Conservation (phyloP, 2,113 vertebrate genomes). For the Pteronura brasiliensis region DNA sequence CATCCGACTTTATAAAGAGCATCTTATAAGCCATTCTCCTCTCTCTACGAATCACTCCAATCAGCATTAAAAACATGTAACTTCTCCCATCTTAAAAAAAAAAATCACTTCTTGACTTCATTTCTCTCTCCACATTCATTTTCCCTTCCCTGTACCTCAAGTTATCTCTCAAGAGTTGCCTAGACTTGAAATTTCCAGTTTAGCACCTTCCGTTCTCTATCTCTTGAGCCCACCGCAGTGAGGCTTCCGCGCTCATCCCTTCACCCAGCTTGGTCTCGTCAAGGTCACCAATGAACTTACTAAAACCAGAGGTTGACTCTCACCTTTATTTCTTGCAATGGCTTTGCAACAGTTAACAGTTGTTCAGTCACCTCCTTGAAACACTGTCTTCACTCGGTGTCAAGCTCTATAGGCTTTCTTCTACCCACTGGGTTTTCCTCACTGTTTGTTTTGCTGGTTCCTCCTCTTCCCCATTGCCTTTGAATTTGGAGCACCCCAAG, state of each 20-base stretch:
- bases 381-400: neutral
- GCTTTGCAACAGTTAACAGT: neutral
- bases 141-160: neutral
- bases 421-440: neutral
- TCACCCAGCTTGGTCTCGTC: neutral
- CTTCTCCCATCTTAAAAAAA: neutral
- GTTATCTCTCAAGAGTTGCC: neutral
- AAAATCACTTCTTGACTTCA: neutral
- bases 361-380: neutral
- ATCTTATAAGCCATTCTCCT: neutral
- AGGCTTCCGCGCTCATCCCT: neutral
- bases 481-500: neutral
- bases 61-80: neutral
- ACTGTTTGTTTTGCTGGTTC: neutral
- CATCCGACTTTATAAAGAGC: neutral
- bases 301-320: neutral
- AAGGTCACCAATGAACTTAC: neutral
- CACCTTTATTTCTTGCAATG: neutral
- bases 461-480: neutral
- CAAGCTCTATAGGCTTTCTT: neutral
- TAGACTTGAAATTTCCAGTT: neutral
- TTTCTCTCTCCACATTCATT: neutral
- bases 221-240: neutral
- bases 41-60: neutral
- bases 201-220: neutral